Percentiles rank a stretch among this genome's conserved stretches.
phyloP scores from a whole-genome alignment of 2,888 invertebrate genomes.

The Hirtodrosophila trivittata region DNA sequence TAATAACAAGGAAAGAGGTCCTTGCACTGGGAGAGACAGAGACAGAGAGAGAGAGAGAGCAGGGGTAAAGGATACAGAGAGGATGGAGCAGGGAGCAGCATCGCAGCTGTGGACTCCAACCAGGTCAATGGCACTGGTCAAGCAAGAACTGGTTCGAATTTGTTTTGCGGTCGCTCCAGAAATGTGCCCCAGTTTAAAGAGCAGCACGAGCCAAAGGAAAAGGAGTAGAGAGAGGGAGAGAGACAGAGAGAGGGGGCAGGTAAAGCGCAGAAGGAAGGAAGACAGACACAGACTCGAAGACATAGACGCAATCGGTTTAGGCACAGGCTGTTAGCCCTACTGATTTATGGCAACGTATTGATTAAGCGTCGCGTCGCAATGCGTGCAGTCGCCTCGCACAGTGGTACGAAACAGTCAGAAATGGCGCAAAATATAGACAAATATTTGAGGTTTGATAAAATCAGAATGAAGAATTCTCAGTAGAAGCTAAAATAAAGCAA shows the following conservation, averaged over 20 bases:
- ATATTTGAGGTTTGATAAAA: too few species aligned
- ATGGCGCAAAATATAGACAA: too few species aligned
- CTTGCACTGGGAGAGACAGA: conserved; percentile 22
- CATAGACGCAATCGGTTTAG: conserved; percentile 15
- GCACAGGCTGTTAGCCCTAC: conserved; percentile 52
- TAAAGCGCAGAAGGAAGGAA: background rate
- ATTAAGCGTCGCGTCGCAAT: conserved; percentile 30
- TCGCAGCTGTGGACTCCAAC: conserved; percentile 41
- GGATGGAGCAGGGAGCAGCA: background rate
- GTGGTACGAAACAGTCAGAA: background rate
- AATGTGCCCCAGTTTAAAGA: conserved; percentile 42
- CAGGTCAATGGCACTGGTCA: conserved; percentile 66
- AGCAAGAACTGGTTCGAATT: conserved; percentile 50
- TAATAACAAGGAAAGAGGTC: conserved; percentile 40
- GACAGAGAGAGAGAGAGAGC: background rate
- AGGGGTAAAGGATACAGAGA: background rate
- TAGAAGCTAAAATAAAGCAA: too few species aligned
- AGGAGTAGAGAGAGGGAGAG: background rate
- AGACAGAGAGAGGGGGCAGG: background rate
- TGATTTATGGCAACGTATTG: conserved; percentile 71
- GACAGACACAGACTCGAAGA: background rate
- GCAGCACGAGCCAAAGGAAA: conserved; percentile 48
- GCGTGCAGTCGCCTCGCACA: background rate
- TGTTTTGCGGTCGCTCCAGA: conserved; percentile 54
- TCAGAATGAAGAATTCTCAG: too few species aligned